These are phyloP conservation scores for Diploscapter pachys DNA, from an alignment of 1,140 invertebrate species.

Conservation along the genomic window DNA sequence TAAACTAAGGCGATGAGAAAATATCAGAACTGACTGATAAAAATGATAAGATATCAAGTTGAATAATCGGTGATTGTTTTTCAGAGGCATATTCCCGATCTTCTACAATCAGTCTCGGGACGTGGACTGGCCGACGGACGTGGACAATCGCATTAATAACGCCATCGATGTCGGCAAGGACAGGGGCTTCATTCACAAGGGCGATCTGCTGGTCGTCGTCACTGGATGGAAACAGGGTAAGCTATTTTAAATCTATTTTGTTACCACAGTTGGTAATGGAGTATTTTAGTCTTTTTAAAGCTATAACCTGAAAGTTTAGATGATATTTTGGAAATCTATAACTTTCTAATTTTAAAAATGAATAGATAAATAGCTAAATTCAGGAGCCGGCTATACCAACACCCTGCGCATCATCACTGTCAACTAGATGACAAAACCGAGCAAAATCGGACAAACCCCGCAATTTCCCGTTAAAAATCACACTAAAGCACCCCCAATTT, in stretches of 20 bases:
- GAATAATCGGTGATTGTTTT: conserved; percentile 31
- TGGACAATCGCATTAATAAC: conserved; percentile 84
- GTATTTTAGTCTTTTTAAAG: conserved; percentile 9
- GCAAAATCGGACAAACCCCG: too few relatives aligned
- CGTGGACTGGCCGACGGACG: conserved; percentile 85
- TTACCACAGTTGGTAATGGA: background rate
- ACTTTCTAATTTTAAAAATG: background rate
- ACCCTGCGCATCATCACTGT: conserved; percentile 33
- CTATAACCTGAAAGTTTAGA: background rate
- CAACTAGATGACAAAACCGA: background rate
- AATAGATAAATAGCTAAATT: background rate
- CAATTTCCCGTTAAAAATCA: too few relatives aligned
- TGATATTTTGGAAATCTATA: background rate
- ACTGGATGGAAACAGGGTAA: conserved; percentile 75
- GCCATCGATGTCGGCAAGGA: conserved; percentile 81
- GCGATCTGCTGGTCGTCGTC: conserved; percentile 84
- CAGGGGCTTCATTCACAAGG: conserved; percentile 77
- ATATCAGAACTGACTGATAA: background rate
- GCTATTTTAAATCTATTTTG: background rate
- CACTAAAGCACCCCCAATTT: too few relatives aligned
- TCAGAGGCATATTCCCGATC: conserved; percentile 80
- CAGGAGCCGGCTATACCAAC: conserved; percentile 33
- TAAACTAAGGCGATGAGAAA: conserved; percentile 69
- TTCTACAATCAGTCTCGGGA: conserved; percentile 71
- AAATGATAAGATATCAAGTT: conserved; percentile 62